These are phyloP conservation scores for Clunio marinus DNA, from an alignment of 2,888 invertebrate genomes.

Conservation along the genomic window DNA sequence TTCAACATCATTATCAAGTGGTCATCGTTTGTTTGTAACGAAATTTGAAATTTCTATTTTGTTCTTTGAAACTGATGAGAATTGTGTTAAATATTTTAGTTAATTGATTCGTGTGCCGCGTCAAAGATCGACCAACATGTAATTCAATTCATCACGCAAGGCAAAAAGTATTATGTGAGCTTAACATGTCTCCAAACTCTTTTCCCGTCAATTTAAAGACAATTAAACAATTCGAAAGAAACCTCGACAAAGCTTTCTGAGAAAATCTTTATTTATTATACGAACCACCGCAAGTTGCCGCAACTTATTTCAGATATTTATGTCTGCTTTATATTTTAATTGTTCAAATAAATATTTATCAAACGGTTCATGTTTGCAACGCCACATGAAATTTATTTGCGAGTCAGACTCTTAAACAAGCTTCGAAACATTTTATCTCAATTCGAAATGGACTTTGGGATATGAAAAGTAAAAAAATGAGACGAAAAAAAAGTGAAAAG, in stretches of 20 bases:
- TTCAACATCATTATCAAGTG: constrained; percentile 3
- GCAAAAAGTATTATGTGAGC: neutral
- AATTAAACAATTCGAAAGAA: neutral
- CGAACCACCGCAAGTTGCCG: neutral
- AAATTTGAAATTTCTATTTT: too few relatives aligned
- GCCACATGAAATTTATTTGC: constrained; percentile 8
- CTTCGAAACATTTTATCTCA: constrained; percentile 7
- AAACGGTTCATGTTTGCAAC: neutral
- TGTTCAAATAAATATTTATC: constrained; percentile 21
- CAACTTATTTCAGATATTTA: constrained; percentile 3
- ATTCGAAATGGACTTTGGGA: too few relatives aligned
- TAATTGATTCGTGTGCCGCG: constrained; percentile 18
- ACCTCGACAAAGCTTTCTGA: neutral
- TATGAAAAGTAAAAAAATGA: constrained; percentile 10
- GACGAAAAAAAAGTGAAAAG: constrained; percentile 19
- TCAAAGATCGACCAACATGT: constrained; percentile 12
- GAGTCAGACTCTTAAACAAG: constrained; percentile 10
- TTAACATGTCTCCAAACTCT: neutral
- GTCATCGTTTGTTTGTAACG: neutral
- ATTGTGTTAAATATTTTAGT: neutral
- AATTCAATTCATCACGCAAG: constrained; percentile 19
- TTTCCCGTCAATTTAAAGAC: constrained; percentile 8
- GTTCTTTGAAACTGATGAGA: neutral
- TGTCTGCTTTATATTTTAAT: constrained; percentile 10
- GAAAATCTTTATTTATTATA: neutral